A percentile compares a stretch with the other conserved stretches of the same genome.
phyloP scores from a whole-genome alignment of 2,113 vertebrate genomes.

The Cricetomys ansorgei region DNA sequence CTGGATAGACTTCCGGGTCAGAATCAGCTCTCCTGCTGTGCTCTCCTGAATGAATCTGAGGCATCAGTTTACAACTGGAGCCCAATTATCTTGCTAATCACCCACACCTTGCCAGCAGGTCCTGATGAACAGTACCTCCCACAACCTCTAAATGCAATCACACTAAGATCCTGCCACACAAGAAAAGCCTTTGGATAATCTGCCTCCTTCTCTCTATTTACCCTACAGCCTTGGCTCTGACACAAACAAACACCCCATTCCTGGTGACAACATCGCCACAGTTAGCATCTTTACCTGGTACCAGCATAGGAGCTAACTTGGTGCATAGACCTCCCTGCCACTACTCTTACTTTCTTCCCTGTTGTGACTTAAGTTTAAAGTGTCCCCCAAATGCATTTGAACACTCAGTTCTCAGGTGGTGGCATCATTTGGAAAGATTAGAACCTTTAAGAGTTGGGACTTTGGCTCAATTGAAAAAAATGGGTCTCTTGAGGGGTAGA shows the following conservation, averaged over 20 bases:
- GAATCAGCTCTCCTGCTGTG: background rate
- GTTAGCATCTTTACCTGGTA: background rate
- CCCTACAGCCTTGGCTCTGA: background rate
- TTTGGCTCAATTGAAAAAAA: background rate
- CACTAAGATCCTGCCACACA: background rate
- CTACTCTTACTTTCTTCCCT: background rate
- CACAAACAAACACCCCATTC: background rate
- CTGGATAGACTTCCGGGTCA: background rate
- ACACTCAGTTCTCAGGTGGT: background rate
- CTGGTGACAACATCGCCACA: background rate
- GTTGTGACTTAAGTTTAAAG: background rate
- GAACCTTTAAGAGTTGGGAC: background rate
- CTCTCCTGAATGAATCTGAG: background rate
- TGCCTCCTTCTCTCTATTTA: background rate
- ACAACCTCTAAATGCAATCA: too few relatives aligned
- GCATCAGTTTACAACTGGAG: background rate
- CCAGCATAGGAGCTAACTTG: background rate
- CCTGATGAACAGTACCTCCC: background rate
- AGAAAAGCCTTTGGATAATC: background rate
- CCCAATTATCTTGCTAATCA: background rate
- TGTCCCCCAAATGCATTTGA: background rate
- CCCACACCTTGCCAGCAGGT: background rate
- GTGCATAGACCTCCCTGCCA: background rate
- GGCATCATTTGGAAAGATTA: background rate
- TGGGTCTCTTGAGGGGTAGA: background rate